A percentile compares a stretch with the other conserved stretches of the same genome.
phyloP scores from a whole-genome alignment of 2,888 invertebrate genomes.

The Oegoconia quadripuncta region DNA sequence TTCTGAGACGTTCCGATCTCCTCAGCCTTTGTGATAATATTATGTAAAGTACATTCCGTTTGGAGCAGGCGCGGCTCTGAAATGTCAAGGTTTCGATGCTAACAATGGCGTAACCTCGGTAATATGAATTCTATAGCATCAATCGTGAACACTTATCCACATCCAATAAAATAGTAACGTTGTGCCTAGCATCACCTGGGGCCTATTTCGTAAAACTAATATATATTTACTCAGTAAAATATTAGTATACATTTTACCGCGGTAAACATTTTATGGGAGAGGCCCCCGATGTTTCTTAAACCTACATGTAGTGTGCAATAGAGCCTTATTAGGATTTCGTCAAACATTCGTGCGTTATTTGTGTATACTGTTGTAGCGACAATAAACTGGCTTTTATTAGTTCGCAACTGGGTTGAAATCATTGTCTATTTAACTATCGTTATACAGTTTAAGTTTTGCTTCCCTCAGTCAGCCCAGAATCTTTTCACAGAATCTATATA shows the following conservation, averaged over 20 bases:
- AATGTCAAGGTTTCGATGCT: conserved; percentile 16
- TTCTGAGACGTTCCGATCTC: conserved; percentile 44
- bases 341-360: conserved; percentile 28
- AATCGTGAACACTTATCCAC: conserved; percentile 16
- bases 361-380: conserved; percentile 66
- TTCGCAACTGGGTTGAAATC: conserved; percentile 22
- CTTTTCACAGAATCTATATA: conserved; percentile 17
- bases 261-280: background rate
- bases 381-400: conserved; percentile 48
- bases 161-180: conserved; percentile 18
- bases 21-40: conserved; percentile 71
- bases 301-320: conserved; percentile 35
- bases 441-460: conserved; percentile 31
- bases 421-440: conserved; percentile 16
- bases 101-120: conserved; percentile 14
- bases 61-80: conserved; percentile 26
- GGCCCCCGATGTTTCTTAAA: conserved; percentile 5
- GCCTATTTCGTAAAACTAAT: conserved; percentile 6
- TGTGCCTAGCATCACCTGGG: conserved; percentile 21
- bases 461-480: conserved; percentile 34
- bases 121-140: conserved; percentile 5
- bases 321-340: conserved; percentile 29
- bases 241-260: background rate
- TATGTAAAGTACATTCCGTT: conserved; percentile 71
- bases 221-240: background rate